A percentile compares a stretch with the other conserved stretches of the same genome.
Conservation (phyloP, 2,888 invertebrate genomes). For the Sylvicola fuscatus region DNA sequence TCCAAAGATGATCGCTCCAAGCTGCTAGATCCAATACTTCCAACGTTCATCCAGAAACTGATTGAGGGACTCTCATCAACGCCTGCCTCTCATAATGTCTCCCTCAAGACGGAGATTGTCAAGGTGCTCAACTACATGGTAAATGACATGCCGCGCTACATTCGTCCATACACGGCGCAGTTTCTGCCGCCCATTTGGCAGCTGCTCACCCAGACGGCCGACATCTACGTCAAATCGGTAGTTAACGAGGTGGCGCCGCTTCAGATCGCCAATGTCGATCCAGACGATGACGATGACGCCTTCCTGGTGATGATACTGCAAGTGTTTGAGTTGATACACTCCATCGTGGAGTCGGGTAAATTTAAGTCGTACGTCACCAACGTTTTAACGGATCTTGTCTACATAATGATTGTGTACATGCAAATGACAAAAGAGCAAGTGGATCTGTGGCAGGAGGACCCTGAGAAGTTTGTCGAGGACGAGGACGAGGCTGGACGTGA, state of each 20-base stretch:
- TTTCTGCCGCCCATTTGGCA: conserved; percentile 46
- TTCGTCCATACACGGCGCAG: conserved; percentile 35
- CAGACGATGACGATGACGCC: conserved; percentile 36
- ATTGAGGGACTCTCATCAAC: conserved; percentile 32
- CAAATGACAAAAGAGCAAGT: conserved; percentile 49
- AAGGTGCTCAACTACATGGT: conserved; percentile 39
- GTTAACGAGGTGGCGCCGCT: conserved; percentile 33
- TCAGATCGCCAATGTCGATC: conserved; percentile 30
- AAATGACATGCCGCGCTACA: conserved; percentile 36
- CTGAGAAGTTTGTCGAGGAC: conserved; percentile 46
- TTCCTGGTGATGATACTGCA: conserved; percentile 42
- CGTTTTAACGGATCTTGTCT: conserved; percentile 39
- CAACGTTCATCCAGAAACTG: conserved; percentile 42
- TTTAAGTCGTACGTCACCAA: conserved; percentile 34
- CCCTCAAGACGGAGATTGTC: conserved; percentile 41
- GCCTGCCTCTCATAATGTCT: conserved; percentile 24
- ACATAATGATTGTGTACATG: conserved; percentile 44
- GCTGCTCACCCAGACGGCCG: conserved; percentile 42
- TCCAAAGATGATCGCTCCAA: conserved; percentile 33
- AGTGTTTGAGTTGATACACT: conserved; percentile 44
- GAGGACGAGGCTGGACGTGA: conserved; percentile 39
- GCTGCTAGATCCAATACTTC: conserved; percentile 41
- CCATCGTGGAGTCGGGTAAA: conserved; percentile 33
- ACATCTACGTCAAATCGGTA: conserved; percentile 37
- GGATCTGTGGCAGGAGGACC: conserved; percentile 36